These are phyloP conservation scores for Atlantisia rogersi DNA, from an alignment of 2,113 vertebrate genomes.

Conservation along the genomic window DNA sequence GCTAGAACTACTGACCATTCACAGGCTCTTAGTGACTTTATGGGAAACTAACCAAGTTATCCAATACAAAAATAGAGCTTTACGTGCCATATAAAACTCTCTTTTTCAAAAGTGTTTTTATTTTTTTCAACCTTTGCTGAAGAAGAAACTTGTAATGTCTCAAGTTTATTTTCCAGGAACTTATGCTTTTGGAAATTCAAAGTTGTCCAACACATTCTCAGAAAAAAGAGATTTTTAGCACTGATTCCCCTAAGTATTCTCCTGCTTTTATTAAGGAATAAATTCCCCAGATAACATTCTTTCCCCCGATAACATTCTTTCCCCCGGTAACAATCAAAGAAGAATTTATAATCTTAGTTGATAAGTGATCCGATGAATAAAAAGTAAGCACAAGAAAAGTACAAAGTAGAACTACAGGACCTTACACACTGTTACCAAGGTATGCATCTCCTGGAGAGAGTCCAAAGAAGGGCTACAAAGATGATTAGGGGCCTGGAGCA, in stretches of 20 bases:
- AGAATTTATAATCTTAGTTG: neutral
- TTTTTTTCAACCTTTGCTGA: neutral
- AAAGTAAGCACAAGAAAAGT: neutral
- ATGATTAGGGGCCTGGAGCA: too few relatives aligned
- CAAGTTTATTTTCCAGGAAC: neutral
- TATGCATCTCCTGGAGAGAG: too few relatives aligned
- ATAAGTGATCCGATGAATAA: neutral
- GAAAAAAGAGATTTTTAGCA: neutral
- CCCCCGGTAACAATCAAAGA: neutral
- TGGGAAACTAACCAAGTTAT: neutral
- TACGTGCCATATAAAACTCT: rapidly evolving
- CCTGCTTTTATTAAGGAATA: neutral
- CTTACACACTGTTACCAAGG: neutral
- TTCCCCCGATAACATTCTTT: neutral
- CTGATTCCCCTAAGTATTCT: neutral
- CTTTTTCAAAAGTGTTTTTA: neutral
- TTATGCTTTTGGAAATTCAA: neutral
- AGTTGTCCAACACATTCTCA: neutral
- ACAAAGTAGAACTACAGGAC: neutral
- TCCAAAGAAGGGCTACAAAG: too few relatives aligned
- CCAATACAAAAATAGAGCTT: neutral
- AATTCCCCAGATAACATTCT: neutral
- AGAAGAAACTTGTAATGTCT: neutral
- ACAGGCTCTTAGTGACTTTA: neutral
- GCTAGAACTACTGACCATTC: neutral